Conservation (phyloP, 2,113 vertebrate genomes). For the Sylvietta virens region DNA sequence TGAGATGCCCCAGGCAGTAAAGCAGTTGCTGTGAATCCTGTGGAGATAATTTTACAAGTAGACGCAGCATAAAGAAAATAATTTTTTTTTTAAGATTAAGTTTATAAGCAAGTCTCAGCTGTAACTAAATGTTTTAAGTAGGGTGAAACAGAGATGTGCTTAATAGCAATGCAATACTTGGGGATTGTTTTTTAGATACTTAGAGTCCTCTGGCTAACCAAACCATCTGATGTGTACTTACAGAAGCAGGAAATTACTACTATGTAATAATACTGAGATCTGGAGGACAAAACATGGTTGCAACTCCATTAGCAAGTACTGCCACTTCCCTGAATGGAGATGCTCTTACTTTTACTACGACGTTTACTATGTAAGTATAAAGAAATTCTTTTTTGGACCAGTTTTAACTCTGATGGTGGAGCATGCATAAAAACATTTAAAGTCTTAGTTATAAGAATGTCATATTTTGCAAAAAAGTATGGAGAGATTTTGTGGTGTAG, state of each 20-base stretch:
- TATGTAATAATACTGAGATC: slow-evolving; percentile 88
- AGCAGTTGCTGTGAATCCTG: background rate
- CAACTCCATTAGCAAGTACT: slow-evolving; percentile 85
- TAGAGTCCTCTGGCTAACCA: background rate
- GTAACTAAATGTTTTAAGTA: background rate
- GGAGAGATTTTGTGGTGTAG: background rate
- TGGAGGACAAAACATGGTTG: slow-evolving; percentile 86
- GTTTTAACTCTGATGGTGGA: background rate
- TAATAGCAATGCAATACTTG: background rate
- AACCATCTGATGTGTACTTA: background rate
- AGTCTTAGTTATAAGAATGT: background rate
- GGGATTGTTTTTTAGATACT: background rate
- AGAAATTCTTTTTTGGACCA: background rate
- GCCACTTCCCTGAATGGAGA: slow-evolving; percentile 86
- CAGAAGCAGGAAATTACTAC: slow-evolving; percentile 89
- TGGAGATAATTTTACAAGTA: background rate
- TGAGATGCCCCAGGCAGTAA: background rate
- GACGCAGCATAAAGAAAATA: background rate
- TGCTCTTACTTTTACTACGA: slow-evolving; percentile 86
- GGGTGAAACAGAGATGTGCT: background rate
- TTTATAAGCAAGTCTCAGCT: background rate
- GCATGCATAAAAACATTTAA: background rate
- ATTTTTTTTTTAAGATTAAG: background rate
- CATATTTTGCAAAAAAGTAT: background rate
- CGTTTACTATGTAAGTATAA: slow-evolving; percentile 84